phyloP scores from a whole-genome alignment of 2,888 invertebrate species.

The Cenopis cana region DNA sequence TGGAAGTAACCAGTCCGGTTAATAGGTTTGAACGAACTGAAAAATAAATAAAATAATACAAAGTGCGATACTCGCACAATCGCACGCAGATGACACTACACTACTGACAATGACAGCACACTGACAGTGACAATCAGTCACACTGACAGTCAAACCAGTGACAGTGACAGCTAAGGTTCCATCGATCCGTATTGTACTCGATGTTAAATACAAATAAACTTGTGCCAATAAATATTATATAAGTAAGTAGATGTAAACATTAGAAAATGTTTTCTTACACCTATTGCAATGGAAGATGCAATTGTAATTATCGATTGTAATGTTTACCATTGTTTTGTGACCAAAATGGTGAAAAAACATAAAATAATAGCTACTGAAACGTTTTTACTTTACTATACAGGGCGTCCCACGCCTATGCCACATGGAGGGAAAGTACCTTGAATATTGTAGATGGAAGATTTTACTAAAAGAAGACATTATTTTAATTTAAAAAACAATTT shows the following conservation, averaged over 20 bases:
- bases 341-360: no score
- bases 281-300: no score
- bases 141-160: no score
- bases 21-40: slow-evolving; percentile 33
- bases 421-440: no score
- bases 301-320: no score
- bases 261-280: background rate
- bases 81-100: slow-evolving; percentile 18
- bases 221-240: background rate
- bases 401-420: no score
- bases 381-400: no score
- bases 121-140: slow-evolving; percentile 1
- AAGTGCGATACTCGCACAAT: background rate
- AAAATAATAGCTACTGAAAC: no score
- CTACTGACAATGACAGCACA: slow-evolving; percentile 9
- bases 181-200: slow-evolving; percentile 17
- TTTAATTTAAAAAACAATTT: no score
- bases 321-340: no score
- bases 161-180: slow-evolving; percentile 1
- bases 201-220: background rate
- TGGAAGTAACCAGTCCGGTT: slow-evolving; percentile 3
- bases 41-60: slow-evolving; percentile 26
- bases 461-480: no score
- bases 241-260: background rate
- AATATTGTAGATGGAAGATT: no score